Base-by-base conservation (phyloP, 2,797 vertebrate genomes). In the Glyptemys insculpta region DNA sequence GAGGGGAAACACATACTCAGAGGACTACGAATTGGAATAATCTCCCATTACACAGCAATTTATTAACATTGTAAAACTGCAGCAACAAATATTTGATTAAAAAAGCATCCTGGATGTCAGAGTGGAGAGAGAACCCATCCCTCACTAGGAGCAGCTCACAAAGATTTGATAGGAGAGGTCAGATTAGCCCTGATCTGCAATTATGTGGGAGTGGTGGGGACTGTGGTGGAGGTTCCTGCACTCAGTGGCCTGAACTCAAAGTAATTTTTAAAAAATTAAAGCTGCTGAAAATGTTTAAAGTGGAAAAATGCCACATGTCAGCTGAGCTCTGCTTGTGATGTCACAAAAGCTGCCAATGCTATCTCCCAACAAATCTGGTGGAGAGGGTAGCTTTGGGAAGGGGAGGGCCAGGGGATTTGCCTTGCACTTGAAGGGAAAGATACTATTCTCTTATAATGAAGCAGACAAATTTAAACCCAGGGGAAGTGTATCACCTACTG, bases 21-120 rank as follows among this genome's bases (percentile, higher is more conserved):
- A 37, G 34, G 25, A 91, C 41, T 50, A 18, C 53, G 79, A 97
- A 93, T 23, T 97, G 97, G 97, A 97, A 97, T 86, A 94, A 97
- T 37, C 2, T 94, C 5, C 8, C 97, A 97, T 80, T 91, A 92
- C 88, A 41, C 76, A 41, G n/a, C 0, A 6, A 18, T 31, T 76
- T 50, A 85, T 81, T 12, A 93, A 79, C 82, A 97, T 90, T 97
- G 97, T 23, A 97, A 97, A 91, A 94, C 78, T 34, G 21, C 19
- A 54, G 9, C 37, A 29, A 15, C 10, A 44, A 31, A 65, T 52
- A n/a, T 76, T 37, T 62, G 29, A 44, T 56, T 29, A 59, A 62
- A 50, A 18, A 18, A 49, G 3, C 47, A 34, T 44, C 27, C 11
- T n/a, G 34, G 44, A 5, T 57, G 23, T n/a, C 18, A 44, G 34